Evolutionary conservation across 2,113 vertebrate genomes (phyloP).

Genomic region (Anoura caudifer): DNA sequence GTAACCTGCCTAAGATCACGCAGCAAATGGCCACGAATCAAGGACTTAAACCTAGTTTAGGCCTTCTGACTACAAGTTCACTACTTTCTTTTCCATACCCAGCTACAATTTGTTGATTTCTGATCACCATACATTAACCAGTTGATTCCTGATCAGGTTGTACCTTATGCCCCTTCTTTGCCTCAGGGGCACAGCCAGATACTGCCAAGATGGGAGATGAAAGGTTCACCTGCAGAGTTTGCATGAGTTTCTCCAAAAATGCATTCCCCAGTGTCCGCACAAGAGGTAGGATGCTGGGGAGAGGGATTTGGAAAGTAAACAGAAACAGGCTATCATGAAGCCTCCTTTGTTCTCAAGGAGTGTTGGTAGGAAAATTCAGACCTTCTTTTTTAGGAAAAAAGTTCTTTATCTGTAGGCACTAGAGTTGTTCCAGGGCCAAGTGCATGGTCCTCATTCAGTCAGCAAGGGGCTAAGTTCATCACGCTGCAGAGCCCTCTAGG

Average conservation of each 20-base stretch:
- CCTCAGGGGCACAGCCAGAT: not conserved
- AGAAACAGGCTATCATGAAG: not conserved
- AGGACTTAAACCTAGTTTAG: not conserved
- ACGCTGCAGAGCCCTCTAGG: not conserved
- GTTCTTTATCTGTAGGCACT: not conserved
- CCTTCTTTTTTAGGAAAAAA: not conserved
- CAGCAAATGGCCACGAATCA: not conserved
- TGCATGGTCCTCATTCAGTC: fast-evolving
- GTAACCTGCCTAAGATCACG: not conserved
- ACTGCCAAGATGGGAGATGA: not conserved
- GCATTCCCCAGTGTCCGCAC: not conserved
- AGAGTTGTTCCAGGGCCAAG: not conserved
- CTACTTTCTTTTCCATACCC: not conserved
- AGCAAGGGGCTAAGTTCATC: not conserved
- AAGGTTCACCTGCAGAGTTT: not conserved
- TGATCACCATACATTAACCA: not conserved
- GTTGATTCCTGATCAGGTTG: not conserved
- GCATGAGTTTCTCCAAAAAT: not conserved
- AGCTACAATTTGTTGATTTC: not conserved
- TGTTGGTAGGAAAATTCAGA: not conserved
- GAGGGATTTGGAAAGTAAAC: not conserved
- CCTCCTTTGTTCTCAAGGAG: not conserved
- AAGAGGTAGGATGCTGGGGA: not conserved
- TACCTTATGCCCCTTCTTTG: not conserved
- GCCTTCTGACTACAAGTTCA: not conserved